A percentile compares a stretch with the other conserved stretches of the same genome.
Conservation (phyloP, 2,797 vertebrate species). For the Megaceryle alcyon region DNA sequence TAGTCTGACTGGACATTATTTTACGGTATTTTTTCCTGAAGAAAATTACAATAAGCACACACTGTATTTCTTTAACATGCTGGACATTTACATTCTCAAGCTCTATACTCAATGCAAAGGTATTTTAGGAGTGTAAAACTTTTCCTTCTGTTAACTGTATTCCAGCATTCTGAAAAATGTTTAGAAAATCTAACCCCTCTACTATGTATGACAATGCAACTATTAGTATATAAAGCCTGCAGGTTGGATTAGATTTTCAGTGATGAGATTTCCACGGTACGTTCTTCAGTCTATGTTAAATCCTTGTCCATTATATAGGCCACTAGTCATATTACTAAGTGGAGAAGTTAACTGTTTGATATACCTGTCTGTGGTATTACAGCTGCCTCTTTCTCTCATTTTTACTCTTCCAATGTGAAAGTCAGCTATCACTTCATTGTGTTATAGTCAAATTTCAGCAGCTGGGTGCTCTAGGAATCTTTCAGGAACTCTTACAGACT, state of each 20-base stretch:
- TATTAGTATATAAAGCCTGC: background rate
- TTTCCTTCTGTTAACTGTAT: background rate
- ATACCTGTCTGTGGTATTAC: background rate
- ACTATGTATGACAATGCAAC: rapidly evolving
- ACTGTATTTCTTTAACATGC: background rate
- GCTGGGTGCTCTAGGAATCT: background rate
- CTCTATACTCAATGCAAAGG: background rate
- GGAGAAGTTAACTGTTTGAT: background rate
- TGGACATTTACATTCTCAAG: background rate
- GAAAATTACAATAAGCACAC: background rate
- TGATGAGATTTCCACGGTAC: background rate
- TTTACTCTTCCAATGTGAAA: background rate
- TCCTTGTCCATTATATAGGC: background rate
- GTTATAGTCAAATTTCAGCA: background rate
- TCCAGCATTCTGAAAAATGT: background rate
- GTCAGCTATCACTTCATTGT: background rate
- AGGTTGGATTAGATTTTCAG: background rate
- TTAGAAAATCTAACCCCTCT: background rate
- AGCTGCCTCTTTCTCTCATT: background rate
- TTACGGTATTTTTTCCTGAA: background rate
- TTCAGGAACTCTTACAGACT: background rate
- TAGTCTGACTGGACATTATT: background rate
- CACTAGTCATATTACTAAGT: background rate
- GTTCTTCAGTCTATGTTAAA: background rate
- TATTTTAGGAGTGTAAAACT: background rate